Conservation (phyloP, 2,113 vertebrate genomes). For the Mirza zaza region DNA sequence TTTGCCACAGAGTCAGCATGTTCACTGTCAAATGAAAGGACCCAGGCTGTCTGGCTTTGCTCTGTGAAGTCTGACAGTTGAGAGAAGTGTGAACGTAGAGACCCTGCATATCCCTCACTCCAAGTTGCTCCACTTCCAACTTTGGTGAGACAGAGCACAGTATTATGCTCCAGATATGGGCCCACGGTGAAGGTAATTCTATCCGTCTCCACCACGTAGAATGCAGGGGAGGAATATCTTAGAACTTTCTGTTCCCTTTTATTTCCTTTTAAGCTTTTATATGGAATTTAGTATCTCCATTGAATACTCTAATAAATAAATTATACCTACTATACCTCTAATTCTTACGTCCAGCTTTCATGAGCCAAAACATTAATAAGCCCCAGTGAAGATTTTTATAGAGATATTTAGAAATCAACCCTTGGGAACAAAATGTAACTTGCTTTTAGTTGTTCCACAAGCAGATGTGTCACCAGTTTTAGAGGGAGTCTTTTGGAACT, state of each 20-base stretch:
- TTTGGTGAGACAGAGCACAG: slow-evolving; percentile 66
- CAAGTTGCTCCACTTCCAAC: slow-evolving; percentile 67
- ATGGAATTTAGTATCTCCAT: not conserved
- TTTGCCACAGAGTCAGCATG: not conserved
- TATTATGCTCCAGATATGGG: slow-evolving; percentile 67
- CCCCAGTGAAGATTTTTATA: not conserved
- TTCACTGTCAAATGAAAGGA: slow-evolving; percentile 31
- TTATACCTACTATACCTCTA: not conserved
- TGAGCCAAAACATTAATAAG: slow-evolving; percentile 45
- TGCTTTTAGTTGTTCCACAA: slow-evolving; percentile 16
- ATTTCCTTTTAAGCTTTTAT: not conserved
- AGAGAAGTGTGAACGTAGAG: slow-evolving; percentile 47
- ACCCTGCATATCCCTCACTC: slow-evolving; percentile 59
- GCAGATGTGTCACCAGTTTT: not conserved
- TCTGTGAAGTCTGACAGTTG: slow-evolving; percentile 57
- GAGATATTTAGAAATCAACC: not conserved
- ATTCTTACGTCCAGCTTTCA: not conserved
- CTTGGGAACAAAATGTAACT: slow-evolving; percentile 1
- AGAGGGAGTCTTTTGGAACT: not conserved
- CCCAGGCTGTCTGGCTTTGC: slow-evolving; percentile 32
- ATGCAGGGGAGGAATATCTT: not conserved
- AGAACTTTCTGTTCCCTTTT: not conserved
- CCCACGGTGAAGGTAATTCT: slow-evolving; percentile 66
- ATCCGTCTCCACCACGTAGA: not conserved
- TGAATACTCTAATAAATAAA: not conserved